phyloP scores from a whole-genome alignment of 2,888 invertebrate genomes.

The Argynnis bischoffii region DNA sequence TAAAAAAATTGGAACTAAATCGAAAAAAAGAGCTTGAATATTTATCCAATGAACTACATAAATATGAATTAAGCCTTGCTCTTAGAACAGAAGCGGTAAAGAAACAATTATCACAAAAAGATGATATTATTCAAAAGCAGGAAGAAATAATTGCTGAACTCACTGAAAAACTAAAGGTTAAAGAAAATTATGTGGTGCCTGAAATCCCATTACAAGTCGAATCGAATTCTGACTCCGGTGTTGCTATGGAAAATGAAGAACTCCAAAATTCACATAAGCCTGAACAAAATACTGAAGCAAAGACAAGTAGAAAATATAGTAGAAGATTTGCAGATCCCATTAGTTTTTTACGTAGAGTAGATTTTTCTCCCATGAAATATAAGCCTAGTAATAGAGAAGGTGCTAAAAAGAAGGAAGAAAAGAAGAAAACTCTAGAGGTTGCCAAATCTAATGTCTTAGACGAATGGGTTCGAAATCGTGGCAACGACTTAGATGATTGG shows the following conservation, averaged over 20 bases:
- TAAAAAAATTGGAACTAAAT: conserved; percentile 72
- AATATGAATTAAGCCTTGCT: conserved; percentile 73
- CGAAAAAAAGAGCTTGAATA: conserved; percentile 75
- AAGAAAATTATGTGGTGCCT: conserved; percentile 57
- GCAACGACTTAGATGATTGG: no score
- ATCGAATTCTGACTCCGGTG: conserved; percentile 77
- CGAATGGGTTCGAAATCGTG: no score
- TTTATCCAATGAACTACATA: conserved; percentile 70
- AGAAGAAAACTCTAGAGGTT: conserved; percentile 61
- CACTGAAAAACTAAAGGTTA: conserved; percentile 58
- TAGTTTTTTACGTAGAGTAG: conserved; percentile 72
- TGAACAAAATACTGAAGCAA: conserved; percentile 60
- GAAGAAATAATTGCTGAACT: conserved; percentile 64
- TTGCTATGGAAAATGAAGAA: conserved; percentile 72
- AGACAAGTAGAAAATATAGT: conserved; percentile 69
- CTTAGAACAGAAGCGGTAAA: conserved; percentile 67
- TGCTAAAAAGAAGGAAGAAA: conserved; percentile 68
- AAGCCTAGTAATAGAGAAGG: conserved; percentile 65
- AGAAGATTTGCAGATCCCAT: conserved; percentile 75
- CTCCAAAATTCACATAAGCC: conserved; percentile 48
- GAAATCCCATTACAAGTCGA: conserved; percentile 65
- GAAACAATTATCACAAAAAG: conserved; percentile 69
- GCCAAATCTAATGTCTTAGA: no score
- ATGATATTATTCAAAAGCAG: conserved; percentile 69
- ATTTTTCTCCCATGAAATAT: conserved; percentile 77